phyloP scores from a whole-genome alignment of 2,888 invertebrate species.

The Polyommatus iphigenia region DNA sequence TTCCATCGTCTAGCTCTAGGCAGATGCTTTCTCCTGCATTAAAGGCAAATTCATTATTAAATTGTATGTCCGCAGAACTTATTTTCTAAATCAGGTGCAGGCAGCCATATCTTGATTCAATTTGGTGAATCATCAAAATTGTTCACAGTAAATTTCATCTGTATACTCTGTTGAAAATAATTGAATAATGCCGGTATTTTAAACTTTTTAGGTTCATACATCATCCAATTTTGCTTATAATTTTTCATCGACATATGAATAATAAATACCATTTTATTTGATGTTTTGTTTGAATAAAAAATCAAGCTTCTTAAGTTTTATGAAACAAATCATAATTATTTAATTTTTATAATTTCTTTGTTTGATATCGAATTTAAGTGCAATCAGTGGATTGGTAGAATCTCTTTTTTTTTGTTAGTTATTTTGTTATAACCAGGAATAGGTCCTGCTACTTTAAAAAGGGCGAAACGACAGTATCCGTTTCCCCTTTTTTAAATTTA shows the following conservation, averaged over 20 bases:
- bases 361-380: background rate
- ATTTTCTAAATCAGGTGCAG: background rate
- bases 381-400: background rate
- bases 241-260: background rate
- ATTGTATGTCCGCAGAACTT: too few species aligned
- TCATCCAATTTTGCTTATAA: background rate
- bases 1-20: background rate
- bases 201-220: background rate
- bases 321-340: background rate
- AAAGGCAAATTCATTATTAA: too few species aligned
- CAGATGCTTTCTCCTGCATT: background rate
- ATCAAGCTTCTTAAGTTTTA: background rate
- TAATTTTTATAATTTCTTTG: background rate
- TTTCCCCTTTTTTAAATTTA: background rate
- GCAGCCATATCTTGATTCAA: too few species aligned
- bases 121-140: too few species aligned
- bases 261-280: background rate
- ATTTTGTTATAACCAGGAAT: too few species aligned
- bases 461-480: background rate
- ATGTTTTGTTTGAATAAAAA: background rate
- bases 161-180: too few species aligned
- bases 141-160: too few species aligned
- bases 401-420: background rate
- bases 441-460: background rate
- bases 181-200: background rate